phyloP scores from a whole-genome alignment of 53 echinoderm and acorn worm genomes.

The Pentamera pediparva region DNA sequence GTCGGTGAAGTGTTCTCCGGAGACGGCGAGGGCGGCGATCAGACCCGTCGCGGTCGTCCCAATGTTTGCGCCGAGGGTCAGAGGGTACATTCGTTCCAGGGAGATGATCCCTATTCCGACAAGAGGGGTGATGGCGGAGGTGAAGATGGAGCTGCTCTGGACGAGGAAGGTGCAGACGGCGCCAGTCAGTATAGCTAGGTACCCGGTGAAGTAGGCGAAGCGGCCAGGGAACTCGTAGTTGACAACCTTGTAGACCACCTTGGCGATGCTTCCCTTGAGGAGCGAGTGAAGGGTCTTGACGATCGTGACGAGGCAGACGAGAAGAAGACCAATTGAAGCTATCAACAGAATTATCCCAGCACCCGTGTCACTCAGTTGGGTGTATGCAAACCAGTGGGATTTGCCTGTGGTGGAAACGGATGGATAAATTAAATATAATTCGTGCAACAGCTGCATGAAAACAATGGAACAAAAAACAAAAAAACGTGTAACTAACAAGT shows the following conservation, averaged over 20 bases:
- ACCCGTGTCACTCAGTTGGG: slow-evolving; percentile 47
- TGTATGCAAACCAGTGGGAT: slow-evolving; percentile 63
- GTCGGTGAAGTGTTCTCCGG: slow-evolving; percentile 51
- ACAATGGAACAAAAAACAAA: too few species aligned
- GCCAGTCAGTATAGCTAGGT: slow-evolving; percentile 83
- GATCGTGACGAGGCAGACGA: slow-evolving; percentile 72
- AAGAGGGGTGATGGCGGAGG: slow-evolving; percentile 89
- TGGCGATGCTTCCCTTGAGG: slow-evolving; percentile 79
- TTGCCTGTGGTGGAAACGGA: too few species aligned
- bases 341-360: slow-evolving; percentile 68
- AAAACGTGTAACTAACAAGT: too few species aligned
- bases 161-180: slow-evolving; percentile 80
- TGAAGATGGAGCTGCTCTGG: slow-evolving; percentile 97
- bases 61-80: slow-evolving; percentile 91
- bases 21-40: slow-evolving; percentile 71
- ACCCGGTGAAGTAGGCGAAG: slow-evolving; percentile 64
- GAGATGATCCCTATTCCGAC: slow-evolving; percentile 92
- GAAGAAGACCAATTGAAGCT: slow-evolving; percentile 58
- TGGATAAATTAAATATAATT: too few species aligned
- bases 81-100: slow-evolving; percentile 88
- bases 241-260: slow-evolving; percentile 72
- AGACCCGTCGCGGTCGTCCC: slow-evolving; percentile 92
- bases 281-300: slow-evolving; percentile 93
- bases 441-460: too few species aligned
- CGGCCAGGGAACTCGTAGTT: slow-evolving; percentile 90